These are phyloP conservation scores for Spicauda simplicius DNA, from an alignment of 2,888 invertebrate genomes.

Conservation along the genomic window DNA sequence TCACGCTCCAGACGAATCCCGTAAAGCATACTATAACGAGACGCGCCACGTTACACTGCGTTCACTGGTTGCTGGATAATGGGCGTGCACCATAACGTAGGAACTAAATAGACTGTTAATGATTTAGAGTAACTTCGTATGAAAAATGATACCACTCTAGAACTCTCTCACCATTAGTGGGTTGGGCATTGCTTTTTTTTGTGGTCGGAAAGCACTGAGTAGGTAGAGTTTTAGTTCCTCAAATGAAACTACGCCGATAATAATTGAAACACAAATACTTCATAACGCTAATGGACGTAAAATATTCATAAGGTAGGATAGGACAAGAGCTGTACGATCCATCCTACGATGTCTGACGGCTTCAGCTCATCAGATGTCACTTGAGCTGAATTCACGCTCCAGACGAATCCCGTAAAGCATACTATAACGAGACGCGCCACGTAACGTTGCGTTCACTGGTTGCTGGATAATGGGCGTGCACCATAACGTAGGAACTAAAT, in stretches of 20 bases:
- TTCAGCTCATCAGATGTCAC: constrained; percentile 58
- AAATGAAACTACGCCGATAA: background rate
- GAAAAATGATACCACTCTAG: too few relatives aligned
- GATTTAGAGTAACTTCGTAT: too few relatives aligned
- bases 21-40: constrained; percentile 51
- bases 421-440: constrained; percentile 51
- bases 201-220: too few relatives aligned
- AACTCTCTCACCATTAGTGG: too few relatives aligned
- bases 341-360: constrained; percentile 42
- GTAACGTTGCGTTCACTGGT: constrained; percentile 50
- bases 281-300: constrained; percentile 12
- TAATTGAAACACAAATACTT: background rate
- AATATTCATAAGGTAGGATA: constrained; percentile 29
- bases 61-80: constrained; percentile 56
- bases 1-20: constrained; percentile 36
- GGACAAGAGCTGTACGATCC: constrained; percentile 19
- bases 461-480: constrained; percentile 52
- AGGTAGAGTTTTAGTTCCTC: background rate
- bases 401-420: constrained; percentile 44
- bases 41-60: constrained; percentile 49
- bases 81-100: constrained; percentile 37
- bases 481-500: background rate
- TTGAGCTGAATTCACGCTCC: constrained; percentile 50
- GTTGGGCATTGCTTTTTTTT: too few relatives aligned
- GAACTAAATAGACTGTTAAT: background rate